Conservation (phyloP, 2,888 invertebrate genomes). For the Pachliopta kotzebuea region DNA sequence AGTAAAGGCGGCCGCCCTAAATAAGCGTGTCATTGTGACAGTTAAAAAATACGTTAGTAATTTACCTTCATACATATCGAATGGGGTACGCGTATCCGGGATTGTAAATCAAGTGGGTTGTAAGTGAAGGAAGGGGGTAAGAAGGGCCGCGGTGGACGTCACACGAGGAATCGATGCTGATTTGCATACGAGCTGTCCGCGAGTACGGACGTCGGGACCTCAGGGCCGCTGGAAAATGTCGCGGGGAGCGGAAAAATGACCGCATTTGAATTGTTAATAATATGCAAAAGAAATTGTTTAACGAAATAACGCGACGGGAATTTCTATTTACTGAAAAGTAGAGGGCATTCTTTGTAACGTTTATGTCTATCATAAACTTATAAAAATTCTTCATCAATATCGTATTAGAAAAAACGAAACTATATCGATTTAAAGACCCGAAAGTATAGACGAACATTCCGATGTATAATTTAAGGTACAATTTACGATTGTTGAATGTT, state of each 20-base stretch:
- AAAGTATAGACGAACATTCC: slow-evolving; percentile 30
- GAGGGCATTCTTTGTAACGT: too few species aligned
- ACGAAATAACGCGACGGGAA: slow-evolving; percentile 59
- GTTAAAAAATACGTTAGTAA: slow-evolving; percentile 66
- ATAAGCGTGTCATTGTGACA: slow-evolving; percentile 78
- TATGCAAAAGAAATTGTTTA: slow-evolving; percentile 72
- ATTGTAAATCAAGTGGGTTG: slow-evolving; percentile 78
- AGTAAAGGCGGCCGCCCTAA: slow-evolving; percentile 74
- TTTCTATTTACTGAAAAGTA: too few species aligned
- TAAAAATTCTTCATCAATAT: too few species aligned
- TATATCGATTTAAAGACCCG: too few species aligned
- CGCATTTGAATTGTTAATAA: slow-evolving; percentile 76
- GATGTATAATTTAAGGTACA: slow-evolving; percentile 39
- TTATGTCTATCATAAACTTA: too few species aligned
- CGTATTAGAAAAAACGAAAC: too few species aligned
- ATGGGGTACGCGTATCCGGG: slow-evolving; percentile 70
- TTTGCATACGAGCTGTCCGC: slow-evolving; percentile 73
- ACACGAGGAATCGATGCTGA: slow-evolving; percentile 73
- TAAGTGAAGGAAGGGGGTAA: slow-evolving; percentile 75
- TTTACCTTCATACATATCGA: slow-evolving; percentile 60
- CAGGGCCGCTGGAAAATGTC: slow-evolving; percentile 73
- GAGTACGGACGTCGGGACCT: slow-evolving; percentile 59
- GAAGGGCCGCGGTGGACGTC: slow-evolving; percentile 73
- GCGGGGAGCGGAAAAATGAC: slow-evolving; percentile 64
- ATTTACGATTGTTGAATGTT: slow-evolving; percentile 49